Base-by-base conservation (phyloP, 2,888 invertebrate genomes). In the Megalurothrips usitatus region DNA sequence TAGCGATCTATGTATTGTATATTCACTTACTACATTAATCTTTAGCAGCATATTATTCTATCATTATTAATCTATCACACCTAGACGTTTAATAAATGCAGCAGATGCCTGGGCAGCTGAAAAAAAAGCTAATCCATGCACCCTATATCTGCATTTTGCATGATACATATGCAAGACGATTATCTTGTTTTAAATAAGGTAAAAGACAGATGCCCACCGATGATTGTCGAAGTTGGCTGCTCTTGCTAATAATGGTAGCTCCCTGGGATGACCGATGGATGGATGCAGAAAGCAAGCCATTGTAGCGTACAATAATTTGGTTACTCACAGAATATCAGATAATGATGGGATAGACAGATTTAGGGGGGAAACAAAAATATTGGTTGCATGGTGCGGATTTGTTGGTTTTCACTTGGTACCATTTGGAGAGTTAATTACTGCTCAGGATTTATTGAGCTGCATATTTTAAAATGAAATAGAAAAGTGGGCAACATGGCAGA, bases 1-100 rank as follows among this genome's bases (percentile, higher is more conserved):
- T 79, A 82, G 83, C 75, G 83, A 82, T 23, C 82, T 75, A 80
- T 34, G 52, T 14, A 78, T 82, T 28, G 26, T 26, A 75, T 23
- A 43, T 43, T 43, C 23, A 75, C 11, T 75, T 75, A 26, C 68
- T 75, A 75, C 68, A 75, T 26, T 10, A 23, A 26, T 75, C 23
- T 75, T 9, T 75, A 26, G 34, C 23, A 75, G 12, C 12, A 75
- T 75, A 26, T 12, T 43, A 6, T 43, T 43, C 34, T 43, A 43
- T 43, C 6, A 43, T 43, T 43, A 43, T 43, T 43, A 43, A 43
- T 43, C 34, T 43, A 43, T 43, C 34, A 6, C 34, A 43, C 34
- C 2, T 43, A 43, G 34, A 43, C 34, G n/a, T n/a, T n/a, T n/a
- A n/a, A n/a, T n/a, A 43, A 43, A 43, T 43, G 6, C 34, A 43